Percentiles rank a stretch among this genome's conserved stretches.
These are phyloP conservation scores for Bactericera cockerelli DNA, from an alignment of 1,140 invertebrate species.

Conservation along the genomic window DNA sequence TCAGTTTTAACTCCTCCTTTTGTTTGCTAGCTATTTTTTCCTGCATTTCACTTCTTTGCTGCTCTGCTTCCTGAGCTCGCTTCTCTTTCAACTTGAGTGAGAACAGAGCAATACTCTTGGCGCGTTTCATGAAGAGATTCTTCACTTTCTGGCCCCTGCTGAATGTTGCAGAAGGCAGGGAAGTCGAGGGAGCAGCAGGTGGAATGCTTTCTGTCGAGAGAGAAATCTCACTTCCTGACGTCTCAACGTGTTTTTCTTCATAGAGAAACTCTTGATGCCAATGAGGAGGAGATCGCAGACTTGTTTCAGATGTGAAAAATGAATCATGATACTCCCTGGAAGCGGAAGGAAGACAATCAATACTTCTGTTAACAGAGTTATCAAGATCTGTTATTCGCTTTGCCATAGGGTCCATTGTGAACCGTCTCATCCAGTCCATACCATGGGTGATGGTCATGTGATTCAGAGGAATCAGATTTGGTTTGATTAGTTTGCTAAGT, in stretches of 20 bases:
- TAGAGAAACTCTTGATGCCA: neutral
- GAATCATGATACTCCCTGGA: neutral
- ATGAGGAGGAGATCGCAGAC: neutral
- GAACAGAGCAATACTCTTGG: conserved; percentile 64
- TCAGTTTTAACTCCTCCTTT: conserved; percentile 32
- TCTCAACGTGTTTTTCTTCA: neutral
- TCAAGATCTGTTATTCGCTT: conserved; percentile 9
- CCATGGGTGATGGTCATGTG: neutral
- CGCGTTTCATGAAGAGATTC: conserved; percentile 58
- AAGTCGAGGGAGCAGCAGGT: neutral
- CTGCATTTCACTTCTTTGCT: conserved; percentile 26
- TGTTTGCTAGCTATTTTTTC: conserved; percentile 24
- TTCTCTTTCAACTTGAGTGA: conserved; percentile 59
- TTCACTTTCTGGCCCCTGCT: conserved; percentile 32
- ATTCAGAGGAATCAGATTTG: neutral
- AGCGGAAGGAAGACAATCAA: conserved; percentile 46
- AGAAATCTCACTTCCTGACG: neutral
- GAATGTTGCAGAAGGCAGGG: neutral
- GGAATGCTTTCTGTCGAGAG: neutral
- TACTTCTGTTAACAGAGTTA: conserved; percentile 40
- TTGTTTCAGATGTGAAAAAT: neutral
- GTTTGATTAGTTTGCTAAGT: neutral
- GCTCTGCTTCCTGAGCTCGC: conserved; percentile 50
- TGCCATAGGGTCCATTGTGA: neutral
- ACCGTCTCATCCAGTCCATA: conserved; percentile 22